Conservation (phyloP, 2,888 invertebrate genomes). For the Clusia tigrina region DNA sequence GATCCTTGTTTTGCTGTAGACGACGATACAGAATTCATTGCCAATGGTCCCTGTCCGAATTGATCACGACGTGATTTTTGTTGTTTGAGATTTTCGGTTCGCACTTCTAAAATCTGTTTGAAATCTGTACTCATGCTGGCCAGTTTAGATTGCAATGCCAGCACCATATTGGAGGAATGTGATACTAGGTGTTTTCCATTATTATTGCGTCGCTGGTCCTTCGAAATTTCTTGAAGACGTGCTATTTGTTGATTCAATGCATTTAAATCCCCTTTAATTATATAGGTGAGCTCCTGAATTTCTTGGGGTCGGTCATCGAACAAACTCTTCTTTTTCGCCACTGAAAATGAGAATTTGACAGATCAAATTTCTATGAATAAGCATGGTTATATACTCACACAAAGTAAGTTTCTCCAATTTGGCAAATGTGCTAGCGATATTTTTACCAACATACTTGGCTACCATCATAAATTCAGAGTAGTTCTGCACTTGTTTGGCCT, state of each 20-base stretch:
- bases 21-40: conserved; percentile 68
- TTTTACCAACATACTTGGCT: conserved; percentile 92
- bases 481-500: conserved; percentile 81
- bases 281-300: conserved; percentile 96
- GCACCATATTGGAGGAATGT: conserved; percentile 91
- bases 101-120: conserved; percentile 95
- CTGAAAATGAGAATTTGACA: conserved; percentile 65
- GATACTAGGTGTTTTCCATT: conserved; percentile 83
- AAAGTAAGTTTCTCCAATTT: conserved; percentile 96
- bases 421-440: conserved; percentile 93
- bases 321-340: conserved; percentile 97
- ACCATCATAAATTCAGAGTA: conserved; percentile 95
- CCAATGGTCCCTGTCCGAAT: conserved; percentile 69
- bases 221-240: conserved; percentile 83
- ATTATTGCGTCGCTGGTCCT: conserved; percentile 71
- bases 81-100: conserved; percentile 96
- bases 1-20: conserved; percentile 66
- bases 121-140: conserved; percentile 98
- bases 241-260: conserved; percentile 97
- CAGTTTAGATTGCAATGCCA: conserved; percentile 90
- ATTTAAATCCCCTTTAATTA: conserved; percentile 95
- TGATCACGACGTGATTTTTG: conserved; percentile 94
- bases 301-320: conserved; percentile 96
- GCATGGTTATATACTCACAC: conserved; percentile 71
- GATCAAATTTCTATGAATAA: neutral